These are phyloP conservation scores for Hesperia comma DNA, from an alignment of 2,888 invertebrate genomes.

Conservation along the genomic window DNA sequence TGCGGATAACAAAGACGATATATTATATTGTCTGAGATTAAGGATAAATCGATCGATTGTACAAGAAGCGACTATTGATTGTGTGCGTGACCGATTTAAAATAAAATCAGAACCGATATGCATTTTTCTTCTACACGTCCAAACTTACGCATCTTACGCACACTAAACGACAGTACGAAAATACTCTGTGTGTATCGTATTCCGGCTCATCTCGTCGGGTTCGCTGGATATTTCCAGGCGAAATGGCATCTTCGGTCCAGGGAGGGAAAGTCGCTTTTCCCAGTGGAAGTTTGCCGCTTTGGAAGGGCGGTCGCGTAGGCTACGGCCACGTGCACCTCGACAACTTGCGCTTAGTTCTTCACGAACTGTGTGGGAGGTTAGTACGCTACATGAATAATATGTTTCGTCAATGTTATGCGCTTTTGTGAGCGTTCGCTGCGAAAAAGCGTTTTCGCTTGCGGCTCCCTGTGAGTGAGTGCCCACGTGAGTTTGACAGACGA, in stretches of 20 bases:
- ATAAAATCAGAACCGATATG: constrained; percentile 59
- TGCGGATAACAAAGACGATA: constrained; percentile 58
- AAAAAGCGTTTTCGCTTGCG: constrained; percentile 67
- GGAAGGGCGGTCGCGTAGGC: constrained; percentile 82
- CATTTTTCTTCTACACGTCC: constrained; percentile 66
- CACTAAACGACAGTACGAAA: constrained; percentile 73
- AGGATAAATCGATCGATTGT: constrained; percentile 50
- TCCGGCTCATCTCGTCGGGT: constrained; percentile 70
- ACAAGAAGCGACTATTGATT: constrained; percentile 39
- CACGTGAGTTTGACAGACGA: constrained; percentile 80
- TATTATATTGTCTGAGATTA: constrained; percentile 49
- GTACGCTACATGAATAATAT: constrained; percentile 79
- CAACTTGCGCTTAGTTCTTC: constrained; percentile 82
- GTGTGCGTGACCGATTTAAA: constrained; percentile 32
- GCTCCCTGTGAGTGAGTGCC: constrained; percentile 63
- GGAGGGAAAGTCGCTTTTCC: constrained; percentile 76
- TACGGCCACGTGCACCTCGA: constrained; percentile 80
- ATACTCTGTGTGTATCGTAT: constrained; percentile 78
- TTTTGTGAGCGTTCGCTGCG: constrained; percentile 57
- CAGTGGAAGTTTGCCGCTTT: constrained; percentile 66
- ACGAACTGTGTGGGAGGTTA: constrained; percentile 82
- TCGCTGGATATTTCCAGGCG: constrained; percentile 55
- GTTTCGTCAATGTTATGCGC: constrained; percentile 75
- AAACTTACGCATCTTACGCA: constrained; percentile 65
- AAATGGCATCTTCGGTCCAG: constrained; percentile 67